phyloP scores from a whole-genome alignment of 2,797 vertebrate genomes.

The Sandelia bainsii region DNA sequence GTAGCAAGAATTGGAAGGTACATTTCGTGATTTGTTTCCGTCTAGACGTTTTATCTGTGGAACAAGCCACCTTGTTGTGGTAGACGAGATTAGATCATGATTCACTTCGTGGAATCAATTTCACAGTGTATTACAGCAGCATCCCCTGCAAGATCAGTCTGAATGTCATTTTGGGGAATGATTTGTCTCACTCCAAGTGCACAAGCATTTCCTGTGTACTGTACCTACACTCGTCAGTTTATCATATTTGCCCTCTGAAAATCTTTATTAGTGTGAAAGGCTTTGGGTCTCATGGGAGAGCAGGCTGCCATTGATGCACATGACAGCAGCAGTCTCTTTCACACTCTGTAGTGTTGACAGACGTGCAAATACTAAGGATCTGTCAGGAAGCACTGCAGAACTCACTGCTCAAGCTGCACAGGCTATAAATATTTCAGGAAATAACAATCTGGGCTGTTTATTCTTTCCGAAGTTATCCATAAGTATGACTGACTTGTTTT shows the following conservation, averaged over 20 bases:
- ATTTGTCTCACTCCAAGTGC: slow-evolving; percentile 78
- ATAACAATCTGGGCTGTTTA: slow-evolving; percentile 74
- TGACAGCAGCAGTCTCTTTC: slow-evolving; percentile 69
- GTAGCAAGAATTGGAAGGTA: slow-evolving; percentile 23
- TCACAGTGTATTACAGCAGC: slow-evolving; percentile 83
- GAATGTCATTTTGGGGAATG: slow-evolving; percentile 80
- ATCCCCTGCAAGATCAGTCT: slow-evolving; percentile 77
- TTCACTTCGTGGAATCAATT: slow-evolving; percentile 88
- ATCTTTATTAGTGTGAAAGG: slow-evolving; percentile 82
- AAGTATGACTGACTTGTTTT: slow-evolving; percentile 77
- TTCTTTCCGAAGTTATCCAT: slow-evolving; percentile 64
- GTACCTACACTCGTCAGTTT: slow-evolving; percentile 78
- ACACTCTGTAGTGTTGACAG: slow-evolving; percentile 66
- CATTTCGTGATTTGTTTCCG: slow-evolving; percentile 43
- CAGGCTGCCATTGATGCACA: slow-evolving; percentile 53
- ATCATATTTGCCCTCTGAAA: slow-evolving; percentile 82
- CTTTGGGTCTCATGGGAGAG: slow-evolving; percentile 62
- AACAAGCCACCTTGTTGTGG: slow-evolving; percentile 77
- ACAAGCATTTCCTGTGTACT: slow-evolving; percentile 62
- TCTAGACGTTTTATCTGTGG: slow-evolving; percentile 54
- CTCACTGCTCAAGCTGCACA: slow-evolving; percentile 48
- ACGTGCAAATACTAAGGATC: slow-evolving; percentile 62
- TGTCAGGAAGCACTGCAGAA: slow-evolving; percentile 64
- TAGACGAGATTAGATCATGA: slow-evolving; percentile 80
- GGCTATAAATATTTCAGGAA: slow-evolving; percentile 80